Percentiles rank a stretch among this genome's conserved stretches.
These are phyloP conservation scores for Panagrolaimus sp. DNA, from an alignment of 1,140 invertebrate species.

Conservation along the genomic window DNA sequence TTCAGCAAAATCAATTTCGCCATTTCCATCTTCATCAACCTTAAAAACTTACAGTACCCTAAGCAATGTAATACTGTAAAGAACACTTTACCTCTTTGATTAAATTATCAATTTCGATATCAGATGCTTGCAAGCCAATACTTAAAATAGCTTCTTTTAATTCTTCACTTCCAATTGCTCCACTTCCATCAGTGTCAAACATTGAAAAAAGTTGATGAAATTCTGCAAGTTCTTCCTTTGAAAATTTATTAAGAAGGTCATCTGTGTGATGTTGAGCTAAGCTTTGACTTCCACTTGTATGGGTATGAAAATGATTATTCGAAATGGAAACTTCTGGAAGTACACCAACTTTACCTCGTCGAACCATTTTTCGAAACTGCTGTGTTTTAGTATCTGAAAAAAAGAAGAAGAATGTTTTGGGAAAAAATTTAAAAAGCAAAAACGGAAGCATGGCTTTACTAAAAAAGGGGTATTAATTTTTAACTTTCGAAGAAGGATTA, in stretches of 20 bases:
- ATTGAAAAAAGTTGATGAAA: slow-evolving; percentile 55
- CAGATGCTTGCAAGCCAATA: slow-evolving; percentile 51
- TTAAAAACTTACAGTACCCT: slow-evolving; percentile 17
- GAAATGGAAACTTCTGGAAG: not conserved
- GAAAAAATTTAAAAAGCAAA: no score
- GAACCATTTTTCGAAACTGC: slow-evolving; percentile 2
- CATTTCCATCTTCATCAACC: slow-evolving; percentile 59
- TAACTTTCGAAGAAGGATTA: no score
- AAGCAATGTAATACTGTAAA: not conserved
- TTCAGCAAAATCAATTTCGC: slow-evolving; percentile 58
- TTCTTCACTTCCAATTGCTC: slow-evolving; percentile 56
- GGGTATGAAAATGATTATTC: no score
- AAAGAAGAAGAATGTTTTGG: no score
- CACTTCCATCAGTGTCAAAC: slow-evolving; percentile 59
- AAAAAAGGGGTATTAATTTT: no score
- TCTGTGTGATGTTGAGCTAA: not conserved
- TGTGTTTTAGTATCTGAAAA: no score
- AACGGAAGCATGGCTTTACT: no score
- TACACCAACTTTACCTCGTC: slow-evolving; percentile 1
- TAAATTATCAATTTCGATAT: slow-evolving; percentile 51
- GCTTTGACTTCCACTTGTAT: not conserved
- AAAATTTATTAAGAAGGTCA: not conserved
- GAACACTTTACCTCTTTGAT: slow-evolving; percentile 50
- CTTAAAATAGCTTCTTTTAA: slow-evolving; percentile 53
- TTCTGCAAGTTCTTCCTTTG: slow-evolving; percentile 43